Base-by-base conservation (phyloP, 2,888 invertebrate genomes). In the Phalera bucephala region DNA sequence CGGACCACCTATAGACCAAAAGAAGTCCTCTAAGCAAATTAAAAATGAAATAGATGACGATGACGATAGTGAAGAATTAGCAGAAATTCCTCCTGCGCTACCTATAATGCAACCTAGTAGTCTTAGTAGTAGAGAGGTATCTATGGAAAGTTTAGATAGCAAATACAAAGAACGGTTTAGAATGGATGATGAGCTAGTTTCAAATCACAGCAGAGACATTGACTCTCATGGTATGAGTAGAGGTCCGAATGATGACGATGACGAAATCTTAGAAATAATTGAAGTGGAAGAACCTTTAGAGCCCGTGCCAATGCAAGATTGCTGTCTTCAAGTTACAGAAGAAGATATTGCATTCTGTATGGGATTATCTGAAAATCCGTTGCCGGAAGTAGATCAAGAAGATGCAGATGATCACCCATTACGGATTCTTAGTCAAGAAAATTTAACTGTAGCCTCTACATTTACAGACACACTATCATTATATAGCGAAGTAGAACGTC, bases 271-370 rank as follows among this genome's bases (percentile, higher is more conserved):
- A 64, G 95, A 95, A 84, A 94, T 95, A 46, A 93, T 95, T 52
- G 95, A 95, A 82, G 93, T 95, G 5, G 94, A 94, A 67, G 95
- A 95, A 74, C 93, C 93, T 1, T 91, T 94, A 53, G 95, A 96
- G 76, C 95, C 94, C 7, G 96, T 96, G 10, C 96, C 96, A 30
- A 96, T 94, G 91, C 95, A 95, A 79, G 97, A 96, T 75, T 94
- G 93, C 41, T 97, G 96, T 59, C 90, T 97, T 35, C 97, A 97
- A 90, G 96, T 96, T 33, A 97, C 96, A 3, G 97, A 97, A 84
- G 97, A 97, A 82, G 97, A 97, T 71, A 97, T 97, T 45, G 96
- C 96, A 2, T 91, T 94, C 34, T 96, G 96, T 63, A 96, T 96
- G 95, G 94, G 94, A 23, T 91, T 90, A 56, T 80, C 87, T 31